Conservation (phyloP, 2,797 vertebrate species). For the Trachurus trachurus region DNA sequence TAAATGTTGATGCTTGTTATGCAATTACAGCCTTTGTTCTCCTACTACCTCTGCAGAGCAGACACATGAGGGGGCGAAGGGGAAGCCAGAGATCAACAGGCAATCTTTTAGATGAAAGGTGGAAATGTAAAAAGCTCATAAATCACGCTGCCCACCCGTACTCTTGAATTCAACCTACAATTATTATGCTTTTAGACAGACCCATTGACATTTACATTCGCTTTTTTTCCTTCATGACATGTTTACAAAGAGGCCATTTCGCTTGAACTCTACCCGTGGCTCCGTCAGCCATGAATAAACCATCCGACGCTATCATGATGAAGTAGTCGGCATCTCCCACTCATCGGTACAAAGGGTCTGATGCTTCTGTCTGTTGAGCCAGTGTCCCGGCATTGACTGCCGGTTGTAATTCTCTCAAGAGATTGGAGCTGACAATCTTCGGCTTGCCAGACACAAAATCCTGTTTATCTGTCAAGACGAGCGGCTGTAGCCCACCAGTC, state of each 20-base stretch:
- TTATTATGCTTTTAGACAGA: slow-evolving; percentile 49
- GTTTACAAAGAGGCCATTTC: slow-evolving; percentile 37
- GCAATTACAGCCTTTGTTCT: slow-evolving; percentile 48
- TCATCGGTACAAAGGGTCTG: slow-evolving; percentile 60
- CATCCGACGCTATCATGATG: slow-evolving; percentile 52
- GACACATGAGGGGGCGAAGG: background rate
- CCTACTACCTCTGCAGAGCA: background rate
- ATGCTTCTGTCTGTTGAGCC: slow-evolving; percentile 65
- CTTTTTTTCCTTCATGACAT: slow-evolving; percentile 14
- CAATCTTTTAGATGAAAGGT: slow-evolving; percentile 41
- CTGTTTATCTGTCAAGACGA: slow-evolving; percentile 83
- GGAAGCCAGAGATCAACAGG: slow-evolving; percentile 33
- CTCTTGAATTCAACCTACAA: slow-evolving; percentile 31
- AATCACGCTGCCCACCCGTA: slow-evolving; percentile 27
- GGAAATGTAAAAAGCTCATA: slow-evolving; percentile 49
- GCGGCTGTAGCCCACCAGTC: slow-evolving; percentile 57
- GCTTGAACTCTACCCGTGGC: slow-evolving; percentile 42
- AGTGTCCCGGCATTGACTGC: slow-evolving; percentile 72
- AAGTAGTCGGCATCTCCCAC: slow-evolving; percentile 56
- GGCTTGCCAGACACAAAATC: slow-evolving; percentile 82
- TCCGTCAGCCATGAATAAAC: slow-evolving; percentile 64
- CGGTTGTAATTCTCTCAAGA: slow-evolving; percentile 82
- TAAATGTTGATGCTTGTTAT: slow-evolving; percentile 49
- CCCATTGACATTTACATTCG: slow-evolving; percentile 49
- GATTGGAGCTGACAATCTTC: slow-evolving; percentile 82